phyloP scores from a whole-genome alignment of 2,113 vertebrate species.

The Helogale parvula region DNA sequence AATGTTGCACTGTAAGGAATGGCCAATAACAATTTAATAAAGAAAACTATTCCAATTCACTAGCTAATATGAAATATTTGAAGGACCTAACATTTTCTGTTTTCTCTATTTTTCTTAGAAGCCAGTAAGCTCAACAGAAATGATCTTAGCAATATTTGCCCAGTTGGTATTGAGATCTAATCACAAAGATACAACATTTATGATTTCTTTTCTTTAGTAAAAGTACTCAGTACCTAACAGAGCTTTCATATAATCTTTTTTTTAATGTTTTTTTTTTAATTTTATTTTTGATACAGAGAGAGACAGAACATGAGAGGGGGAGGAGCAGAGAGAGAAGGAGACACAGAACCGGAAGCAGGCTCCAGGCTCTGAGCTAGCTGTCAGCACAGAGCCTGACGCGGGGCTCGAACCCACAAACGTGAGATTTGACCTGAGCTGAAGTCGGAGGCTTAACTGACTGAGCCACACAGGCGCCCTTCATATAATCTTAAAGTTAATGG shows the following conservation, averaged over 20 bases:
- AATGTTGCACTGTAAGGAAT: background rate
- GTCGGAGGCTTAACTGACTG: no score
- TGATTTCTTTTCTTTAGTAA: conserved; percentile 25
- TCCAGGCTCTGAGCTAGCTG: no score
- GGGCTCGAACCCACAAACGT: no score
- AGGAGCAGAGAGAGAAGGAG: no score
- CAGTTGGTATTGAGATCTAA: conserved; percentile 34
- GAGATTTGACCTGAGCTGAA: no score
- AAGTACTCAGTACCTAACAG: conserved; percentile 61
- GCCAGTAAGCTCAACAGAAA: background rate
- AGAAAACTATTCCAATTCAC: background rate
- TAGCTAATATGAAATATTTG: conserved; percentile 14
- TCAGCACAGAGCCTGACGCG: no score
- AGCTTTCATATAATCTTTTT: conserved; percentile 15
- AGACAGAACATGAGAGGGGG: no score
- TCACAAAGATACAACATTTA: background rate
- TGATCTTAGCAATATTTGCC: background rate
- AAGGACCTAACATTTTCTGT: background rate
- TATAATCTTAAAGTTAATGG: conserved; percentile 19
- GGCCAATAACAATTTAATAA: background rate
- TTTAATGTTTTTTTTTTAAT: no score
- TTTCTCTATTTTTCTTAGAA: background rate
- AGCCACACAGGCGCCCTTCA: no score
- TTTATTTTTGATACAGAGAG: no score
- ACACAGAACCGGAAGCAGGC: no score